phyloP scores from a whole-genome alignment of 2,797 vertebrate species.

The Gymnodraco acuticeps region DNA sequence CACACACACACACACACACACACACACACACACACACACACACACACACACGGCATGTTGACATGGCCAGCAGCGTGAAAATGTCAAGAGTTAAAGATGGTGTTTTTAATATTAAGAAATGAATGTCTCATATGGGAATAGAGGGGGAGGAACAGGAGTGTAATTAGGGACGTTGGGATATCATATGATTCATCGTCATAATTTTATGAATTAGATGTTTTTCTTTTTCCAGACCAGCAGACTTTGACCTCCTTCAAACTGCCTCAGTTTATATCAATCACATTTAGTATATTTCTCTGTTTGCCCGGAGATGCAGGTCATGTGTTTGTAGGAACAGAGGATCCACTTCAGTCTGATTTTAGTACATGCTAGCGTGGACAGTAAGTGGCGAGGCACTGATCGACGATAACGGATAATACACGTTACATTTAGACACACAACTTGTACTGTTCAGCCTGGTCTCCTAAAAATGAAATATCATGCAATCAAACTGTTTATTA shows the following conservation, averaged over 20 bases:
- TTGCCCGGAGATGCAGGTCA: constrained; percentile 51
- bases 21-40: constrained; percentile 30
- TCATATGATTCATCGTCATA: constrained; percentile 72
- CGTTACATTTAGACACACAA: too few species aligned
- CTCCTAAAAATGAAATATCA: too few species aligned
- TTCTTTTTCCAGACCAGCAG: constrained; percentile 35
- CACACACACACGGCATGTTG: background rate
- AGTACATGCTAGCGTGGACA: constrained; percentile 16
- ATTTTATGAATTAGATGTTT: constrained; percentile 74
- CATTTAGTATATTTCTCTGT: background rate
- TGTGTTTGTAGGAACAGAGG: constrained; percentile 66
- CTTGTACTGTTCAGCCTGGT: too few species aligned
- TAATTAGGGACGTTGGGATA: constrained; percentile 61
- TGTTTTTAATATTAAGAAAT: constrained; percentile 13
- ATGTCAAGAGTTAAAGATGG: constrained; percentile 41
- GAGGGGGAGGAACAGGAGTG: constrained; percentile 18
- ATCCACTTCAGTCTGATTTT: constrained; percentile 34
- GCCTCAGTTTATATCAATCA: constrained; percentile 6
- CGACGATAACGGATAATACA: too few species aligned
- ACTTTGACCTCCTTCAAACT: background rate
- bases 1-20: background rate
- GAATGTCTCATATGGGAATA: constrained; percentile 28
- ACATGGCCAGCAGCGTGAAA: constrained; percentile 28
- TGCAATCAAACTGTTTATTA: too few species aligned
- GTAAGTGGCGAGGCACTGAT: too few species aligned